Percentiles rank a stretch among this genome's conserved stretches.
These are phyloP conservation scores for Mythimna loreyi DNA, from an alignment of 2,888 invertebrate genomes.

Conservation along the genomic window DNA sequence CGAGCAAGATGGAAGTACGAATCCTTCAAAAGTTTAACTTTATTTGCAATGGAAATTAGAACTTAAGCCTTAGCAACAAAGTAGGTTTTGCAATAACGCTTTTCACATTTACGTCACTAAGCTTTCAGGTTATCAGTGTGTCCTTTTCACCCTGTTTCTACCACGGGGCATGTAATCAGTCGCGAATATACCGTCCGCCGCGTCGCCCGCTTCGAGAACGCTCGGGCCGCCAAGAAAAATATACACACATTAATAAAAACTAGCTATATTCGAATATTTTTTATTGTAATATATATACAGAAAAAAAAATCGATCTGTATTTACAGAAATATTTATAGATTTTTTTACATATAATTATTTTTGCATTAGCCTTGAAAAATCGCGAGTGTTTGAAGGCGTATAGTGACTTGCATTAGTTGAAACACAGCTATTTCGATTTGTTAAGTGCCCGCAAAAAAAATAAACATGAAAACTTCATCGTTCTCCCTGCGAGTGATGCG, in stretches of 20 bases:
- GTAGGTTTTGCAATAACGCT: conserved; percentile 56
- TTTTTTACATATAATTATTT: conserved; percentile 44
- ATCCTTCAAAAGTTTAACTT: conserved; percentile 83
- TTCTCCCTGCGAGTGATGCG: conserved; percentile 95
- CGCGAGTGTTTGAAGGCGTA: conserved; percentile 59
- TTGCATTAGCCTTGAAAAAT: conserved; percentile 56
- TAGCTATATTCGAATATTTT: conserved; percentile 57
- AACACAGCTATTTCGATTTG: conserved; percentile 57
- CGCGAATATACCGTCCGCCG: conserved; percentile 87
- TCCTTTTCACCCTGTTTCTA: conserved; percentile 88
- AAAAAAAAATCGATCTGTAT: conserved; percentile 40
- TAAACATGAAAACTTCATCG: conserved; percentile 94
- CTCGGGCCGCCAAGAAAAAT: conserved; percentile 66
- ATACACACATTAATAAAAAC: conserved; percentile 63
- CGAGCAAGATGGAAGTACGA: conserved; percentile 80
- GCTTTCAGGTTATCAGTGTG: conserved; percentile 70
- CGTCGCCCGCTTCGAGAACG: conserved; percentile 76
- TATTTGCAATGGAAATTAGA: conserved; percentile 52
- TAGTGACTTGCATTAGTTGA: conserved; percentile 54
- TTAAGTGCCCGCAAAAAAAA: conserved; percentile 73
- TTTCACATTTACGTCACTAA: conserved; percentile 71
- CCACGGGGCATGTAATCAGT: conserved; percentile 85
- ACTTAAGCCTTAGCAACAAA: conserved; percentile 23
- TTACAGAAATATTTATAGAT: conserved; percentile 50
- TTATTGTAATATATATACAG: conserved; percentile 55